A percentile compares a stretch with the other conserved stretches of the same genome.
Evolutionary conservation across 2,888 invertebrate genomes (phyloP).

Genomic region (Standfussiana lucernea): DNA sequence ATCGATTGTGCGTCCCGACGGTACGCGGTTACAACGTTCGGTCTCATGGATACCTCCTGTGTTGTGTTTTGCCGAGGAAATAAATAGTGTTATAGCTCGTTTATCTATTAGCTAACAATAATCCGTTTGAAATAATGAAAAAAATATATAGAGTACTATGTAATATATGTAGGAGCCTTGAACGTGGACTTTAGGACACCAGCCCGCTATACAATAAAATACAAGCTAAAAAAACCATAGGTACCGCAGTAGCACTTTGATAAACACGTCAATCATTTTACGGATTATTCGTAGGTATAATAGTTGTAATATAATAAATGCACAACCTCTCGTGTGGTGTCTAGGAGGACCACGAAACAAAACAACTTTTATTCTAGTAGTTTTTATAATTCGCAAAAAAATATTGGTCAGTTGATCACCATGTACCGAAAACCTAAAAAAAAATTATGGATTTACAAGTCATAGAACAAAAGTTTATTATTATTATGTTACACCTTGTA

Average conservation of each 20-base stretch:
- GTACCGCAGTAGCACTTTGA: neutral
- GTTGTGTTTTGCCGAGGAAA: neutral
- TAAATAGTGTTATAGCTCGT: neutral
- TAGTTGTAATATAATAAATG: too few species aligned
- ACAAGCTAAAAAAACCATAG: neutral
- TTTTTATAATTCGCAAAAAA: too few species aligned
- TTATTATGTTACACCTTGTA: neutral
- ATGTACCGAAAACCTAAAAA: too few species aligned
- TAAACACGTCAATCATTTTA: neutral
- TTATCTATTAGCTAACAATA: neutral
- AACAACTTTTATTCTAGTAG: too few species aligned
- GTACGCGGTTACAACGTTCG: constrained; percentile 48
- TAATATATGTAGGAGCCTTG: too few species aligned
- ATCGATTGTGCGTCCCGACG: constrained; percentile 63
- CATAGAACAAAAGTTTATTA: too few species aligned
- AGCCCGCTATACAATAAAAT: neutral
- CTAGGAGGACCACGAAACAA: too few species aligned
- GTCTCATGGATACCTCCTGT: constrained; percentile 22
- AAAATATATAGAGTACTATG: neutral
- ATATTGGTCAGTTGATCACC: too few species aligned
- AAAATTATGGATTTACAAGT: too few species aligned
- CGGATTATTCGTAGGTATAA: neutral
- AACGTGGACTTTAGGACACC: neutral
- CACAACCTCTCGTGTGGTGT: too few species aligned
- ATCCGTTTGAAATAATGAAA: neutral